A percentile compares a stretch with the other conserved stretches of the same genome.
These are phyloP conservation scores for Drosophila acutilabella DNA, from an alignment of 2,888 invertebrate genomes.

Conservation along the genomic window DNA sequence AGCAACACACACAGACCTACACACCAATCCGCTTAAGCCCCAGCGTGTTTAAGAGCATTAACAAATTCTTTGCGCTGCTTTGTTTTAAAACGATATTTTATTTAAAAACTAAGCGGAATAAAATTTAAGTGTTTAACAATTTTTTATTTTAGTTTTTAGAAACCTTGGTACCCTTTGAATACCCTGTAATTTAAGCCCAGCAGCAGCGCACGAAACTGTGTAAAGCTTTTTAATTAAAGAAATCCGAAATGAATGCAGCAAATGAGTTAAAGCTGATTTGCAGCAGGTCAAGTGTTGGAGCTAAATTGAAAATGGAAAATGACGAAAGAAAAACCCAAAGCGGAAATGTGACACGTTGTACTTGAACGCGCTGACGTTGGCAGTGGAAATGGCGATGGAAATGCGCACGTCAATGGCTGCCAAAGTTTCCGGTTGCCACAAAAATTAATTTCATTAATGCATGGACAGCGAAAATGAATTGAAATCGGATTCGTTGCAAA, in stretches of 20 bases:
- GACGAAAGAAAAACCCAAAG: constrained; percentile 32
- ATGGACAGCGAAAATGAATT: constrained; percentile 53
- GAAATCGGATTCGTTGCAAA: constrained; percentile 49
- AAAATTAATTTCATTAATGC: constrained; percentile 81
- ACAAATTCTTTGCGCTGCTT: constrained; percentile 22
- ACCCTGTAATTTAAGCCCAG: too few relatives aligned
- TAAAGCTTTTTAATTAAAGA: constrained; percentile 8
- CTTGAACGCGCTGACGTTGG: constrained; percentile 42
- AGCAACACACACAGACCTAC: constrained; percentile 15
- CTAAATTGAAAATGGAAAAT: constrained; percentile 32
- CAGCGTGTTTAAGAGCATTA: constrained; percentile 57
- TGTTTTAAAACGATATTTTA: neutral
- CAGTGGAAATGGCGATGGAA: neutral
- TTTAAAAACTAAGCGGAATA: neutral
- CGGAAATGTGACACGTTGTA: constrained; percentile 76
- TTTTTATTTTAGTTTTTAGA: too few relatives aligned
- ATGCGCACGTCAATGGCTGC: constrained; percentile 24
- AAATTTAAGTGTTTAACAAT: too few relatives aligned
- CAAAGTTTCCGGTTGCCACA: constrained; percentile 71
- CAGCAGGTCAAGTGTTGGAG: constrained; percentile 56
- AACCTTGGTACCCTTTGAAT: too few relatives aligned
- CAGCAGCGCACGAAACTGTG: neutral
- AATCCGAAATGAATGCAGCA: constrained; percentile 3
- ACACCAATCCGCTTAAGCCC: constrained; percentile 26
- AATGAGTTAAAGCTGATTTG: constrained; percentile 56